These are phyloP conservation scores for Ceramica pisi DNA, from an alignment of 2,888 invertebrate genomes.

Conservation along the genomic window DNA sequence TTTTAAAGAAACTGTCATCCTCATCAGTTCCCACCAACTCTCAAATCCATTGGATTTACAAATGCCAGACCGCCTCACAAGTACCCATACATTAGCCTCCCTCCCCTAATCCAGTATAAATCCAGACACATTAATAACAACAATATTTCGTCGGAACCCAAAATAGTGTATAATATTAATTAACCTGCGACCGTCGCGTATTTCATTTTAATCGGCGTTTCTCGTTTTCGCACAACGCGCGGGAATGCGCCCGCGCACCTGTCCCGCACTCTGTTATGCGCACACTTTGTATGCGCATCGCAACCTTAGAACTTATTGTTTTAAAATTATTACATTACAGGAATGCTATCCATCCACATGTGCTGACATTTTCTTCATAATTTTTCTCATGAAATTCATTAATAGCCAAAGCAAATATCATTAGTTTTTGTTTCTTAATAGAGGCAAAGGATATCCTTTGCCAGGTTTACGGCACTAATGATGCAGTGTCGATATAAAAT, in stretches of 20 bases:
- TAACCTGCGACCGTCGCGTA: slow-evolving; percentile 80
- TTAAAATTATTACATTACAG: slow-evolving; percentile 57
- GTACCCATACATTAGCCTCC: slow-evolving; percentile 44
- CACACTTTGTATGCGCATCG: slow-evolving; percentile 73
- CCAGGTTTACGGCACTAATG: slow-evolving; percentile 31
- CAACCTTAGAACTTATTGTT: slow-evolving; percentile 72
- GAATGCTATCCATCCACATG: slow-evolving; percentile 42
- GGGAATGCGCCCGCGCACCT: slow-evolving; percentile 83
- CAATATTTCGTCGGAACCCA: slow-evolving; percentile 82
- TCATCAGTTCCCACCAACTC: neutral
- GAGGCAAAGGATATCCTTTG: slow-evolving; percentile 6
- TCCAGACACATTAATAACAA: slow-evolving; percentile 86
- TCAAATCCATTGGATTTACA: slow-evolving; percentile 14
- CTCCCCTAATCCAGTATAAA: slow-evolving; percentile 62
- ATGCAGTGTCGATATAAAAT: slow-evolving; percentile 45
- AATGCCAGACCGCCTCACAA: slow-evolving; percentile 33
- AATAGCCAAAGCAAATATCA: slow-evolving; percentile 4
- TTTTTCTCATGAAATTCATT: slow-evolving; percentile 30
- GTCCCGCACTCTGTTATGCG: slow-evolving; percentile 81
- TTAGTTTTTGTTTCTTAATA: slow-evolving; percentile 7
- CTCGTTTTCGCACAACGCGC: slow-evolving; percentile 82
- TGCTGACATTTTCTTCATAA: slow-evolving; percentile 21
- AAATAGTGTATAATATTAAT: slow-evolving; percentile 85
- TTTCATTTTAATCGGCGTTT: slow-evolving; percentile 86
- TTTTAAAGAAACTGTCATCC: neutral